Evolutionary conservation across 2,113 vertebrate species (phyloP).

Genomic region (Pedionomus torquatus): DNA sequence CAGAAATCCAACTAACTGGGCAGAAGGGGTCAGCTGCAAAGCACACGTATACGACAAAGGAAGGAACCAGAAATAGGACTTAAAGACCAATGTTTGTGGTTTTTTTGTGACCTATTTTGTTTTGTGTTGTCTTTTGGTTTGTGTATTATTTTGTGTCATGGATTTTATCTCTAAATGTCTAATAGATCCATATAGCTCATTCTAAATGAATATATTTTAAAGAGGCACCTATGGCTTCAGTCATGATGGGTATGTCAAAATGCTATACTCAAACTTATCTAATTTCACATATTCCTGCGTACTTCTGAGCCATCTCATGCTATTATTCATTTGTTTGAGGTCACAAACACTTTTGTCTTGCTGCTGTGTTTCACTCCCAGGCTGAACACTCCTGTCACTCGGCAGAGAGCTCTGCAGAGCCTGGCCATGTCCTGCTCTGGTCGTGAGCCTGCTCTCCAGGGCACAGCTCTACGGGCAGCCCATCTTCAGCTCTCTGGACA

Average conservation of each 20-base stretch:
- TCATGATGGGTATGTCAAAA: not conserved
- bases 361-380: not conserved
- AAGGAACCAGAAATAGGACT: not conserved
- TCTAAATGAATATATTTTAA: not conserved
- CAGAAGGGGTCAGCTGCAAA: not conserved
- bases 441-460: not conserved
- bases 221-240: not conserved
- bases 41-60: not conserved
- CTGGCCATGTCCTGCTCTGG: not conserved
- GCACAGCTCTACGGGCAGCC: not conserved
- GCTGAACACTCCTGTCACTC: not conserved
- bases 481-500: not conserved
- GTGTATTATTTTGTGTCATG: not conserved
- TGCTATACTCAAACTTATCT: not conserved
- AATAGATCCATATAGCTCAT: not conserved
- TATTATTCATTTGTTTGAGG: not conserved
- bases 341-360: not conserved
- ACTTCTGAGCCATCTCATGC: not conserved
- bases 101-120: not conserved
- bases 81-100: not conserved
- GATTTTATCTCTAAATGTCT: not conserved
- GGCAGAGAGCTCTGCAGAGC: not conserved
- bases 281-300: not conserved
- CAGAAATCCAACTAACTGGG: not conserved
- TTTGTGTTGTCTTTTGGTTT: not conserved